A percentile compares a stretch with the other conserved stretches of the same genome.
phyloP scores from a whole-genome alignment of 2,797 vertebrate species.

The Hyperoplus immaculatus region DNA sequence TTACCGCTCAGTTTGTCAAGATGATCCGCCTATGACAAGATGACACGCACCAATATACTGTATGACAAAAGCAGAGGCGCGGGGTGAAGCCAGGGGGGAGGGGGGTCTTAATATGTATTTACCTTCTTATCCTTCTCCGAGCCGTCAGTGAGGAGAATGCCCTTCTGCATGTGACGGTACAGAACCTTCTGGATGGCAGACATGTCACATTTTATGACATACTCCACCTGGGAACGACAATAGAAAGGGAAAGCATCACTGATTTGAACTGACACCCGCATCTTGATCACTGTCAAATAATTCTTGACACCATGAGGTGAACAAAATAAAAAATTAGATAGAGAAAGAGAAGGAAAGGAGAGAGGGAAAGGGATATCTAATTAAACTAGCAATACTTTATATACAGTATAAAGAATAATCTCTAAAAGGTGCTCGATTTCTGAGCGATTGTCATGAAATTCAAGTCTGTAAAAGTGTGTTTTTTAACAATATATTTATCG shows the following conservation, averaged over 20 bases:
- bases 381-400: too few relatives aligned
- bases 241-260: neutral
- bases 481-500: too few relatives aligned
- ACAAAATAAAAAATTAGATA: too few relatives aligned
- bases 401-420: too few relatives aligned
- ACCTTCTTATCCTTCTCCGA: conserved; percentile 99
- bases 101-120: neutral
- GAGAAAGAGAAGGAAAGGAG: too few relatives aligned
- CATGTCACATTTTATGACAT: conserved; percentile 99
- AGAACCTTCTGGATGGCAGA: conserved; percentile 98
- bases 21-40: neutral
- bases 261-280: conserved; percentile 1
- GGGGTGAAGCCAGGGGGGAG: neutral
- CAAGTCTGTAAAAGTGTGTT: too few relatives aligned
- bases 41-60: too few relatives aligned
- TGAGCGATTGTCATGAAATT: too few relatives aligned
- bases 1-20: neutral
- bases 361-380: too few relatives aligned
- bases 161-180: conserved; percentile 99
- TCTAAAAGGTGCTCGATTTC: too few relatives aligned
- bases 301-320: too few relatives aligned
- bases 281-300: neutral
- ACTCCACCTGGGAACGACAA: conserved; percentile 91
- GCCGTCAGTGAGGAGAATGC: conserved; percentile 97
- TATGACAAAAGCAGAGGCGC: neutral